Percentiles rank a stretch among this genome's conserved stretches.
These are phyloP conservation scores for Bothrops jararaca DNA, from an alignment of 2,113 vertebrate genomes.

Conservation along the genomic window DNA sequence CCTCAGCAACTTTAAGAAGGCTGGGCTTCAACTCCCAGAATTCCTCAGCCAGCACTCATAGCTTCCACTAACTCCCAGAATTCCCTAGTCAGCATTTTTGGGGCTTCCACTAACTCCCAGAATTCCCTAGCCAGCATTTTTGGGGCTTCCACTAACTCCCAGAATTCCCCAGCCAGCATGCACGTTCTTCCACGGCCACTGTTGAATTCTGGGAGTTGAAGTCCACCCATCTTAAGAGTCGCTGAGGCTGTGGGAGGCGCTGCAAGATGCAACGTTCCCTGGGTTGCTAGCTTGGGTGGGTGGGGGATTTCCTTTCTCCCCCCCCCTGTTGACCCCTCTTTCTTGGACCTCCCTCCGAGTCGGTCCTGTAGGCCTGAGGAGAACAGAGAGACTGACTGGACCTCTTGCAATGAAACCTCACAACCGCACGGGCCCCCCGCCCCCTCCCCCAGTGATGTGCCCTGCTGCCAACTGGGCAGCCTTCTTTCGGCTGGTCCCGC, in stretches of 20 bases:
- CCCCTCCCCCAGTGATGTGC: too few species aligned
- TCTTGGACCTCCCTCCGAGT: background rate
- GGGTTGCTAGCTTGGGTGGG: background rate
- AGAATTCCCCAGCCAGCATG: too few species aligned
- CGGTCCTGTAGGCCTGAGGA: background rate
- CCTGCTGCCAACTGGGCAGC: too few species aligned
- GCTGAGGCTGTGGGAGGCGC: too few species aligned
- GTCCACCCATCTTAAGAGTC: too few species aligned
- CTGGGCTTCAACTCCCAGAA: background rate
- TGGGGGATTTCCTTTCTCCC: too few species aligned
- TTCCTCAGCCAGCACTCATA: background rate
- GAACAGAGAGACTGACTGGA: background rate
- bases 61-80: background rate
- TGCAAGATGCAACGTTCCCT: background rate
- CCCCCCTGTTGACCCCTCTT: background rate
- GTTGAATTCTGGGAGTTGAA: too few species aligned
- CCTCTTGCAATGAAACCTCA: background rate
- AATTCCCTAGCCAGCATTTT: background rate
- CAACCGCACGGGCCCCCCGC: fast-evolving
- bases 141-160: background rate
- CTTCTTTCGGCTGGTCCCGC: background rate
- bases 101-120: background rate
- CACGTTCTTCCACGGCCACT: too few species aligned
- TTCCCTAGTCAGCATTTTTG: background rate
- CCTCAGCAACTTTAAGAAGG: background rate